Base-by-base conservation (phyloP, 2,888 invertebrate species). In the Diogma glabrata region DNA sequence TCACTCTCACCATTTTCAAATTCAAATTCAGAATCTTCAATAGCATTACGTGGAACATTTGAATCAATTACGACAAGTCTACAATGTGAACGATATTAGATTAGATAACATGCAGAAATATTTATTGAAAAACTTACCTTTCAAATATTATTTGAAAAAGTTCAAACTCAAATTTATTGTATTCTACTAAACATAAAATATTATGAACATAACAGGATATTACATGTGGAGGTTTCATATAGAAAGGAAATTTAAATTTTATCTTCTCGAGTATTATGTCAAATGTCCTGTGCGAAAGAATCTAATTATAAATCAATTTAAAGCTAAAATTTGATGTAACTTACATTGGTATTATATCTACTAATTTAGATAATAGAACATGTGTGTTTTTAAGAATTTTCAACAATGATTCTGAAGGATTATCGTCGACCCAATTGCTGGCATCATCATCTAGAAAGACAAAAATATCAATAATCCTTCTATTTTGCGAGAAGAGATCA, bases 121-220 rank as follows among this genome's bases (percentile, higher is more conserved):
- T 5, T 5, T 19, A 43, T 17, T 55, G n/a, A 53, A 48, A 23
- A 45, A 51, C 75, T 73, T 74, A 88, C 85, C 82, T 87, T 60
- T 82, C 82, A 55, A 91, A 72, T 60, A 92, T 77, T 52, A 89
- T 72, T 55, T 80, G 76, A 58, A 93, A 71, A 24, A 93, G 75
- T 56, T 81, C 77, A 57, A 78, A 76, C 48, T 80, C 74, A 49
- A 87, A 72, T 0, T 77, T 73, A 0, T 86, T 77, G 64, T 89
- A 89, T 40, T 81, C 77, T 53, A 82, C 71, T 57, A 91, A 75
- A 74, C 81, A 79, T 50, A 94, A 73, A 40, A 91, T 66, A 67
- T 91, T 90, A 62, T 83, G 78, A 16, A 89, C 65, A 66, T 85
- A 94, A 10, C 82, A 78, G 60, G 84, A 82, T 56, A 88, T 84